These are phyloP conservation scores for Melanchra persicariae DNA, from an alignment of 2,888 invertebrate genomes.

Conservation along the genomic window DNA sequence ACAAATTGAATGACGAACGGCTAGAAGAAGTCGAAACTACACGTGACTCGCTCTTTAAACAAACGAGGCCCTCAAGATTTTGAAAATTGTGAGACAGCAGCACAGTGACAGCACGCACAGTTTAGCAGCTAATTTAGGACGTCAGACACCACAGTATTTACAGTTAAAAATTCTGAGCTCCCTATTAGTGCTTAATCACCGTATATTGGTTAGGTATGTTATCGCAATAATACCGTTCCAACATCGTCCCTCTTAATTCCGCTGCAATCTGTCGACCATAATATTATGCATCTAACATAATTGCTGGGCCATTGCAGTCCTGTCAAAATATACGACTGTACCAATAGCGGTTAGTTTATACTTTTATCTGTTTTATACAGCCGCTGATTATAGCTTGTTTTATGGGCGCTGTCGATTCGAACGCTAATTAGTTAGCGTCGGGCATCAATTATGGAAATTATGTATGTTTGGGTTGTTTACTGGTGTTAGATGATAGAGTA, in stretches of 20 bases:
- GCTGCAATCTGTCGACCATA: conserved; percentile 35
- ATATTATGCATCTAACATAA: conserved; percentile 56
- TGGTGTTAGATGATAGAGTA: background rate
- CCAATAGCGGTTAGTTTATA: conserved; percentile 31
- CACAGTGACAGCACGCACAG: too few relatives aligned
- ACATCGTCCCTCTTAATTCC: conserved; percentile 13
- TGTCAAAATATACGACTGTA: conserved; percentile 61
- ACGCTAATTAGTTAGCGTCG: conserved; percentile 15
- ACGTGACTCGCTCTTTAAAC: too few relatives aligned
- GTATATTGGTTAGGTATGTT: too few relatives aligned
- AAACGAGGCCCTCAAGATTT: too few relatives aligned
- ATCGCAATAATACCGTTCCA: conserved; percentile 25
- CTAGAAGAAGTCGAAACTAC: too few relatives aligned
- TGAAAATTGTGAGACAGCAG: too few relatives aligned
- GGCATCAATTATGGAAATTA: conserved; percentile 25
- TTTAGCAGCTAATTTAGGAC: too few relatives aligned
- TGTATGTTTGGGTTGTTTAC: conserved; percentile 27
- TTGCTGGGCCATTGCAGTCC: conserved; percentile 53
- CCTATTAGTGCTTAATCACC: too few relatives aligned
- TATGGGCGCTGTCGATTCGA: conserved; percentile 25
- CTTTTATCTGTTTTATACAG: conserved; percentile 43
- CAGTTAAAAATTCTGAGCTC: too few relatives aligned
- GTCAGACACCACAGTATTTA: too few relatives aligned
- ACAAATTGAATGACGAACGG: too few relatives aligned
- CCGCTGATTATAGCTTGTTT: conserved; percentile 21